Base-by-base conservation (phyloP, 2,113 vertebrate species). In the Elephantulus edwardii region DNA sequence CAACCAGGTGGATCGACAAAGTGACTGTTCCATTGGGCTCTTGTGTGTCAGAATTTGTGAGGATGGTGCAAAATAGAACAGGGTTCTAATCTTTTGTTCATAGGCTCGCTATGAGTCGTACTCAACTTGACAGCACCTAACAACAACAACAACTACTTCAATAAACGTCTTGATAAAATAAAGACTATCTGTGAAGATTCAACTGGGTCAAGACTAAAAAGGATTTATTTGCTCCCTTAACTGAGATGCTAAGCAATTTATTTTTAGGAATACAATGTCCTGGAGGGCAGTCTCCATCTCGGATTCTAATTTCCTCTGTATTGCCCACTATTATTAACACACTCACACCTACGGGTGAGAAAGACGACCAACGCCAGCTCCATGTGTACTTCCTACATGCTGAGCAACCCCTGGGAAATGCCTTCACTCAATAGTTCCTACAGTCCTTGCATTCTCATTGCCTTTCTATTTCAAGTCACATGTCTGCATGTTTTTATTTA, bases 221-320 rank as follows among this genome's bases (percentile, higher is more conserved):
- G 40, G 30, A 54, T 40, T 35, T 9, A 35, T 8, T 22, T 66
- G 54, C 33, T 76, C 20, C 0, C 30, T 40, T 35, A 35, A 46
- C 54, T 3, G 3, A 77, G 83, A 46, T 5, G 58, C 30, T 8
- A 3, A n/a, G n/a, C 11, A 16, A 2, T 12, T 72, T 72, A 22
- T 7, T 5, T 2, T 9, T 0, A 44, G 52, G 38, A 11, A 3
- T 8, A 5, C 2, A 38, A 40, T 8, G 6, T 40, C 70, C 50
- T 33, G 2, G 38, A 7, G n/a, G 10, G 38, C 16, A 12, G 24
- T 38, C 16, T 48, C 60, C 66, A 17, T 44, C 40, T 75, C 72
- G 14, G 44, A n/a, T 6, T 80, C 40, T 28, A 11, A n/a, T 83
- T 77, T 58, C 22, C 33, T 81, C 24, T n/a, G 30, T 4, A 13